These are phyloP conservation scores for Falco peregrinus DNA, from an alignment of 2,797 vertebrate genomes.

Conservation along the genomic window DNA sequence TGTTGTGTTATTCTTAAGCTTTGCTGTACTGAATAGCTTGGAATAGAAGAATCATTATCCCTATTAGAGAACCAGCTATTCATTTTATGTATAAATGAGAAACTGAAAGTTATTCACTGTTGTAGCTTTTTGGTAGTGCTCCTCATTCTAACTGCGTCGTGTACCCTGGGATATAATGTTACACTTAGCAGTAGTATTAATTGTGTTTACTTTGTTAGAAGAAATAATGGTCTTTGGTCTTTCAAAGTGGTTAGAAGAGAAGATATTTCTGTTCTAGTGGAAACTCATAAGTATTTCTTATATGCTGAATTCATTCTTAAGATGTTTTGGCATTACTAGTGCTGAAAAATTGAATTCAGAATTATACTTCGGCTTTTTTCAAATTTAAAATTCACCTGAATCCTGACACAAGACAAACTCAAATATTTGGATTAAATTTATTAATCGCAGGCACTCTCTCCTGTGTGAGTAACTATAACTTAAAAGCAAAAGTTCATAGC, in stretches of 20 bases:
- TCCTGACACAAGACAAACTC: neutral
- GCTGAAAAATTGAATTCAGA: neutral
- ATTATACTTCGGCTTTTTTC: neutral
- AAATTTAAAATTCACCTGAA: neutral
- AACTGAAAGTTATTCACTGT: neutral
- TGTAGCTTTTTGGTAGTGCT: neutral
- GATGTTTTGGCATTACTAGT: neutral
- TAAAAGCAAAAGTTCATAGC: neutral
- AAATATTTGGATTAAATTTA: neutral
- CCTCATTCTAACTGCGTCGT: neutral
- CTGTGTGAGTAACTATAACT: neutral
- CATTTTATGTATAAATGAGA: neutral
- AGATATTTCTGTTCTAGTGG: neutral
- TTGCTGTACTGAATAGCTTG: neutral
- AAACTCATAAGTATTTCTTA: neutral
- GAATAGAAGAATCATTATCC: neutral
- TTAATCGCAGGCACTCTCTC: neutral
- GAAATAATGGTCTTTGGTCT: neutral
- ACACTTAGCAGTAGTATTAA: neutral
- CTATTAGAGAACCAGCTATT: neutral
- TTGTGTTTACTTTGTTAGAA: neutral
- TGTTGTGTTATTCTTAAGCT: neutral
- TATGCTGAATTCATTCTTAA: neutral
- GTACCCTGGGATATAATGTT: neutral
- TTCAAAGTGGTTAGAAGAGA: neutral